These are phyloP conservation scores for Amazona guildingii DNA, from an alignment of 2,113 vertebrate genomes.

Conservation along the genomic window DNA sequence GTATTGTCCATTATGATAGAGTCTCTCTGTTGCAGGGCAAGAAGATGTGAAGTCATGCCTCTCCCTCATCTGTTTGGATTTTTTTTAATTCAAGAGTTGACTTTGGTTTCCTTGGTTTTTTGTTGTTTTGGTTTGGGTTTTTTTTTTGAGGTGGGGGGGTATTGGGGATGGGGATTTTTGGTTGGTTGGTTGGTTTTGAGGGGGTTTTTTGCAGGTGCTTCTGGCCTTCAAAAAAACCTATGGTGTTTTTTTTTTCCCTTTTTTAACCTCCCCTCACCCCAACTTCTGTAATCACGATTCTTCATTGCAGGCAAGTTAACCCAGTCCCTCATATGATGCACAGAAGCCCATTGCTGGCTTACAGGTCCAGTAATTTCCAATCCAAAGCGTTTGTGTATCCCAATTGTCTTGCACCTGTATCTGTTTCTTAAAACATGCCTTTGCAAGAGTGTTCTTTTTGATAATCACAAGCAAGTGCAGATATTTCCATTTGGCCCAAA, in stretches of 20 bases:
- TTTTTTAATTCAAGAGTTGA: neutral
- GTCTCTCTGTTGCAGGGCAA: neutral
- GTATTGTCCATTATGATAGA: neutral
- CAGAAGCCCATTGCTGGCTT: neutral
- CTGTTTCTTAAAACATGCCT: neutral
- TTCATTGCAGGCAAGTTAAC: neutral
- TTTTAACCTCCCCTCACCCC: rapidly evolving
- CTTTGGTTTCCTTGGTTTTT: neutral
- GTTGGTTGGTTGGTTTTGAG: neutral
- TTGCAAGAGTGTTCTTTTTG: neutral
- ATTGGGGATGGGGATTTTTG: neutral
- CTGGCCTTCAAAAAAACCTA: neutral
- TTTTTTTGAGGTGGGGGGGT: neutral
- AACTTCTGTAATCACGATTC: neutral
- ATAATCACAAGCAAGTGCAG: neutral
- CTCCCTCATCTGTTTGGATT: neutral
- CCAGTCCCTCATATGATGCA: neutral
- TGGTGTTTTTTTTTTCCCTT: neutral
- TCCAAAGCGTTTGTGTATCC: neutral
- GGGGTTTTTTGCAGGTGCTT: neutral
- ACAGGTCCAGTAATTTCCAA: neutral
- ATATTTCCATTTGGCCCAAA: neutral
- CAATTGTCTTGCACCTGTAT: neutral
- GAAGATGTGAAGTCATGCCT: neutral
- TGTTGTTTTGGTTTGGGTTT: no score